phyloP scores from a whole-genome alignment of 2,888 invertebrate genomes.

The Beris chalybata region DNA sequence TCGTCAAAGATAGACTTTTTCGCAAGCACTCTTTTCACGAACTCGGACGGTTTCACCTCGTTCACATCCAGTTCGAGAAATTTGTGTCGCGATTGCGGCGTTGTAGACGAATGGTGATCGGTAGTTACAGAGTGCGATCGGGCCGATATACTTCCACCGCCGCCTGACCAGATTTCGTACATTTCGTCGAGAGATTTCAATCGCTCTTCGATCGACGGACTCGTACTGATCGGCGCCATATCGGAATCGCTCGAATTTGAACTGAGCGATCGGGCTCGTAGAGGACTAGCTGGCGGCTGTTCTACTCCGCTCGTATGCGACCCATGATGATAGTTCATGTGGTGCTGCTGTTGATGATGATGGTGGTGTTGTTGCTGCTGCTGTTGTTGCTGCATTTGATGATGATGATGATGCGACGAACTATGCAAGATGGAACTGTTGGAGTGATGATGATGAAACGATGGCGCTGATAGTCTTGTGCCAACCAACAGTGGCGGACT shows the following conservation, averaged over 20 bases:
- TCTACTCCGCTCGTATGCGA: constrained; percentile 57
- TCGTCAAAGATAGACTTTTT: constrained; percentile 95
- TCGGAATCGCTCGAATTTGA: constrained; percentile 75
- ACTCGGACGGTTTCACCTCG: constrained; percentile 88
- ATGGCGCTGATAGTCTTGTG: constrained; percentile 40
- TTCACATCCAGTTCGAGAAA: constrained; percentile 77
- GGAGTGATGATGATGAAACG: constrained; percentile 49
- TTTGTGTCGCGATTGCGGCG: constrained; percentile 63
- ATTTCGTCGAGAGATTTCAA: constrained; percentile 91
- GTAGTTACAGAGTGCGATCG: constrained; percentile 14
- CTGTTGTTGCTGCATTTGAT: constrained; percentile 38
- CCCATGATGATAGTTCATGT: constrained; percentile 51
- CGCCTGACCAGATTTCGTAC: constrained; percentile 86
- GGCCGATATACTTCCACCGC: constrained; percentile 48
- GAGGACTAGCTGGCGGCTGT: constrained; percentile 65
- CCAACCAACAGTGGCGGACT: constrained; percentile 41
- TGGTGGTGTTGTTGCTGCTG: constrained; percentile 31
- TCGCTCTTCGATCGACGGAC: constrained; percentile 85
- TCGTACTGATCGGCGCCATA: constrained; percentile 63
- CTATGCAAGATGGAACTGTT: constrained; percentile 48
- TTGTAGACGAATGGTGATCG: constrained; percentile 39
- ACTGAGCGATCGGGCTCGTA: constrained; percentile 73
- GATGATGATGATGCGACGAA: constrained; percentile 44
- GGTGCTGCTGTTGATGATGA: constrained; percentile 59
- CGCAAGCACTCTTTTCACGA: constrained; percentile 87